Evolutionary conservation across 2,113 vertebrate species (phyloP).

Genomic region (Xiphophorus maculatus): DNA sequence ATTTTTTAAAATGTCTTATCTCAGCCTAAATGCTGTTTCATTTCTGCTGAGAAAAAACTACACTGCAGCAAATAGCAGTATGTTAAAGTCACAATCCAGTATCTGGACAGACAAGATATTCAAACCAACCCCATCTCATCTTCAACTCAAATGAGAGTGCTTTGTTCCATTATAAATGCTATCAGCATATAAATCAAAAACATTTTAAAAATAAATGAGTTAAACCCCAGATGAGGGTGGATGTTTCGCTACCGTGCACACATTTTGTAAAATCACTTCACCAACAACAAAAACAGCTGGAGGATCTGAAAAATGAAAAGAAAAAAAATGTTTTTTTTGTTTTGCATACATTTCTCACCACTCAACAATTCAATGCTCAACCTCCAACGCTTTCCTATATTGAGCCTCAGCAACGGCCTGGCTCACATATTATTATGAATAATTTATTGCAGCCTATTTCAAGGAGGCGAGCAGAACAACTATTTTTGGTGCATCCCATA

Average conservation of each 20-base stretch:
- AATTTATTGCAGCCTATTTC: constrained; percentile 70
- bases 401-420: constrained; percentile 52
- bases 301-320: constrained; percentile 28
- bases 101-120: constrained; percentile 8
- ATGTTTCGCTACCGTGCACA: constrained; percentile 24
- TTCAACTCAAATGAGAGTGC: background rate
- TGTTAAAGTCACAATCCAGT: constrained; percentile 4
- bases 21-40: constrained; percentile 17
- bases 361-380: constrained; percentile 57
- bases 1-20: constrained; percentile 35
- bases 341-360: constrained; percentile 60
- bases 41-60: constrained; percentile 32
- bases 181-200: constrained; percentile 23
- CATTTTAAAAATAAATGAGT: constrained; percentile 16
- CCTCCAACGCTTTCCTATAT: constrained; percentile 69
- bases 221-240: constrained; percentile 29
- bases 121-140: constrained; percentile 23
- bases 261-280: constrained; percentile 38
- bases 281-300: constrained; percentile 67
- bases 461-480: constrained; percentile 62
- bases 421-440: constrained; percentile 73
- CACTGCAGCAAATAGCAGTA: constrained; percentile 16
- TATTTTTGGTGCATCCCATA: constrained; percentile 53
- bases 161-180: constrained; percentile 29
- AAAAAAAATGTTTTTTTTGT: constrained; percentile 40